Evolutionary conservation across 2,797 vertebrate species (phyloP).

Genomic region (Micropoecilia bifurca): DNA sequence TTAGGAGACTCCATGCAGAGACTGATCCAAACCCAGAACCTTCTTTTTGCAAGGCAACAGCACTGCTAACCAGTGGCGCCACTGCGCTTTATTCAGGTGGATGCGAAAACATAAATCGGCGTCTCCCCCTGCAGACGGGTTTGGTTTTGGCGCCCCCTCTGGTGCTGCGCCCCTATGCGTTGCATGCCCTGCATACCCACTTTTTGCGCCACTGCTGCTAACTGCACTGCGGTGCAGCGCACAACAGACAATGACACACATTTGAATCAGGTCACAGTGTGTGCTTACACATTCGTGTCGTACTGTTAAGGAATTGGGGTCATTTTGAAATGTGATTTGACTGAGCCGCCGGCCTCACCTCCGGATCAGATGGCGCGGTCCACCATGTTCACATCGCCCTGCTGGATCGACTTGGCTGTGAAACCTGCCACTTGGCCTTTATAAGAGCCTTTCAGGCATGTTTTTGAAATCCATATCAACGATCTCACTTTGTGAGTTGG

Average conservation of each 20-base stretch:
- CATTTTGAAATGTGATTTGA: background rate
- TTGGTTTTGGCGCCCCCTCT: too few species aligned
- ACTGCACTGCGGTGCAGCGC: background rate
- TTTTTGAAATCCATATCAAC: slow-evolving; percentile 55
- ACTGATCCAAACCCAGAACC: background rate
- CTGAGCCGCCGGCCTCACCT: background rate
- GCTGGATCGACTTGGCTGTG: slow-evolving; percentile 27
- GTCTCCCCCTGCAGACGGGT: too few species aligned
- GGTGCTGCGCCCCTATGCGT: too few species aligned
- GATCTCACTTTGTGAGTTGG: slow-evolving; percentile 61
- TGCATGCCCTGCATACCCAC: too few species aligned
- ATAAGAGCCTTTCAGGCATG: slow-evolving; percentile 48
- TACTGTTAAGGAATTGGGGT: background rate
- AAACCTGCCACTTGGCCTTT: slow-evolving; percentile 33
- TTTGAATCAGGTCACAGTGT: background rate
- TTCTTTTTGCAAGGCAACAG: background rate
- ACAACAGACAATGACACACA: background rate
- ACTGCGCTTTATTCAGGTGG: too few species aligned
- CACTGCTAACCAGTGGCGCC: too few species aligned
- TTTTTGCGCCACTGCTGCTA: too few species aligned
- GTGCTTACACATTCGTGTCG: background rate
- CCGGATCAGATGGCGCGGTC: background rate
- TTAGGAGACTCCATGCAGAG: background rate
- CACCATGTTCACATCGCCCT: slow-evolving; percentile 19
- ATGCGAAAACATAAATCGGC: too few species aligned